Evolutionary conservation across 2,888 invertebrate genomes (phyloP).

Genomic region (Amiota mariae): DNA sequence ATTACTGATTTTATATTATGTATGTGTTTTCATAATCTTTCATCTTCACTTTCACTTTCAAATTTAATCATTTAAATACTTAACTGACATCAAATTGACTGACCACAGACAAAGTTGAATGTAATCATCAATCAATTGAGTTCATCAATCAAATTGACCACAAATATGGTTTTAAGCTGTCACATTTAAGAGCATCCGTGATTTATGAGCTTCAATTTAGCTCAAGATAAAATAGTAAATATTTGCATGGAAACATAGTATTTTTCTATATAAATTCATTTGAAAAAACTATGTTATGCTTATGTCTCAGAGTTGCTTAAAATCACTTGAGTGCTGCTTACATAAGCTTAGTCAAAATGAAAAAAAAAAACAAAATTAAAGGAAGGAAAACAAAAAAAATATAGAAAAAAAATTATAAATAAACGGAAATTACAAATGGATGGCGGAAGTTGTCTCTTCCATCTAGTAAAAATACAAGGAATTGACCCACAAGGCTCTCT

Average conservation of each 20-base stretch:
- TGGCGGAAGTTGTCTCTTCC: not conserved
- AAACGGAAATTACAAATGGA: slow-evolving; percentile 24
- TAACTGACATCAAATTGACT: slow-evolving; percentile 2
- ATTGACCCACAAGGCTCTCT: not conserved
- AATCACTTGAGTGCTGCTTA: no score
- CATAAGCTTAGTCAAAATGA: no score
- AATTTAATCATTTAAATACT: not conserved
- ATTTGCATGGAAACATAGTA: no score
- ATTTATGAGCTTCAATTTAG: not conserved
- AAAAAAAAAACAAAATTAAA: no score
- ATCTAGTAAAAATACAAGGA: not conserved
- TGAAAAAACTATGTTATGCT: no score
- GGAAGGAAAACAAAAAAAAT: no score
- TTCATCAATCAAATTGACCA: slow-evolving; percentile 14
- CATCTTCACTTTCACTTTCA: no score
- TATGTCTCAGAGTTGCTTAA: no score
- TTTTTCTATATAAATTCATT: no score
- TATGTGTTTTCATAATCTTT: no score
- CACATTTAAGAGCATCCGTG: not conserved
- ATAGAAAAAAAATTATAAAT: not conserved
- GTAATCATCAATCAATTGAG: slow-evolving; percentile 5
- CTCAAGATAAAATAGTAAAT: no score
- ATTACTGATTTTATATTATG: not conserved
- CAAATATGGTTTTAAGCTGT: not conserved
- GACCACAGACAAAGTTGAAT: not conserved